phyloP scores from a whole-genome alignment of 1,140 invertebrate species.

The Drosophila sproati region DNA sequence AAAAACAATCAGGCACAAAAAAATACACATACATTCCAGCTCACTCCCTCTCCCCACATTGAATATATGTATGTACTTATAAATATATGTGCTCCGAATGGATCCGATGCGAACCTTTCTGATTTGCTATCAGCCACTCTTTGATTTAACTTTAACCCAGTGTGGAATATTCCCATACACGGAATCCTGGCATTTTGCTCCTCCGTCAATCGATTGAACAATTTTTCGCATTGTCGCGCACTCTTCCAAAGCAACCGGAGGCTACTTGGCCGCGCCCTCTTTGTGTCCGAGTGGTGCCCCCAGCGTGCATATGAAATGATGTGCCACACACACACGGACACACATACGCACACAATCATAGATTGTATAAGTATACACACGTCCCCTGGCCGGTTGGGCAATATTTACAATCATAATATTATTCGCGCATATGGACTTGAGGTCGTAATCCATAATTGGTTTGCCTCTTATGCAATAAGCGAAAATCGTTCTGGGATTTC shows the following conservation, averaged over 20 bases:
- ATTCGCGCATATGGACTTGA: slow-evolving; percentile 78
- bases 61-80: neutral
- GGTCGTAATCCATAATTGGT: slow-evolving; percentile 79
- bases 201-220: slow-evolving; percentile 74
- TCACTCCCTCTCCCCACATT: neutral
- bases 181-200: neutral
- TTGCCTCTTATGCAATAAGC: slow-evolving; percentile 54
- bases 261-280: slow-evolving; percentile 70
- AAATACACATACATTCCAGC: slow-evolving; percentile 11
- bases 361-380: neutral
- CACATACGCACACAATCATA: neutral
- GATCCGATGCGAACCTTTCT: slow-evolving; percentile 20
- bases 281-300: slow-evolving; percentile 69
- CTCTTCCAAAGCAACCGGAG: slow-evolving; percentile 70
- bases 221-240: slow-evolving; percentile 81
- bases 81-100: neutral
- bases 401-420: slow-evolving; percentile 77
- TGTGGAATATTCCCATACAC: neutral
- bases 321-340: slow-evolving; percentile 17
- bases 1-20: slow-evolving; percentile 71
- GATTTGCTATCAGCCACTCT: slow-evolving; percentile 36
- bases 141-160: slow-evolving; percentile 26
- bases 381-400: slow-evolving; percentile 24
- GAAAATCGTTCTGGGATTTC: slow-evolving; percentile 34
- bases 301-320: slow-evolving; percentile 73